These are phyloP conservation scores for Antheraea assamensis DNA, from an alignment of 2,888 invertebrate genomes.

Conservation along the genomic window DNA sequence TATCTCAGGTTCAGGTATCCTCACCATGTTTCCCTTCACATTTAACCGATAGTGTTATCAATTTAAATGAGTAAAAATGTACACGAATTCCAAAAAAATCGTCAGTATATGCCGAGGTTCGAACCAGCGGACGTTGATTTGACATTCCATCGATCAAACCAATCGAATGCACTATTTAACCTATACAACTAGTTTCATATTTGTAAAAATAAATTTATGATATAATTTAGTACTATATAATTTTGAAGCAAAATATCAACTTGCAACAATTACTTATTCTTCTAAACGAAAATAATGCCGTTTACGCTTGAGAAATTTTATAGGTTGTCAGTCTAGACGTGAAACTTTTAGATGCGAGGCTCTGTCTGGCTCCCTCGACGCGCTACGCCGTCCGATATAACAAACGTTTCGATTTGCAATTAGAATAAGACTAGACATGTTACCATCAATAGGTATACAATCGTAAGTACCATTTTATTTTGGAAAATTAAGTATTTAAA, in stretches of 20 bases:
- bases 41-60: too few relatives aligned
- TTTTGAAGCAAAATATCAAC: background rate
- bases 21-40: too few relatives aligned
- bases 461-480: background rate
- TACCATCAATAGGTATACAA: background rate
- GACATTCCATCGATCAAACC: too few relatives aligned
- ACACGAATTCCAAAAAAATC: too few relatives aligned
- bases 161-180: too few relatives aligned
- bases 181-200: background rate
- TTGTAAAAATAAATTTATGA: background rate
- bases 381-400: background rate
- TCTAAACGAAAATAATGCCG: conserved; percentile 36
- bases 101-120: too few relatives aligned
- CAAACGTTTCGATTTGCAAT: conserved; percentile 26
- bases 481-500: background rate
- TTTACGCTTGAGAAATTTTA: conserved; percentile 47
- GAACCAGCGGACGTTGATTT: too few relatives aligned
- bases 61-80: too few relatives aligned
- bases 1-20: too few relatives aligned
- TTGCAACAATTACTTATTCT: background rate
- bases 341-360: conserved; percentile 7
- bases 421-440: background rate
- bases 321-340: conserved; percentile 53
- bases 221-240: background rate
- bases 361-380: conserved; percentile 13